phyloP scores from a whole-genome alignment of 1,140 invertebrate genomes.

The Theocolax elegans region DNA sequence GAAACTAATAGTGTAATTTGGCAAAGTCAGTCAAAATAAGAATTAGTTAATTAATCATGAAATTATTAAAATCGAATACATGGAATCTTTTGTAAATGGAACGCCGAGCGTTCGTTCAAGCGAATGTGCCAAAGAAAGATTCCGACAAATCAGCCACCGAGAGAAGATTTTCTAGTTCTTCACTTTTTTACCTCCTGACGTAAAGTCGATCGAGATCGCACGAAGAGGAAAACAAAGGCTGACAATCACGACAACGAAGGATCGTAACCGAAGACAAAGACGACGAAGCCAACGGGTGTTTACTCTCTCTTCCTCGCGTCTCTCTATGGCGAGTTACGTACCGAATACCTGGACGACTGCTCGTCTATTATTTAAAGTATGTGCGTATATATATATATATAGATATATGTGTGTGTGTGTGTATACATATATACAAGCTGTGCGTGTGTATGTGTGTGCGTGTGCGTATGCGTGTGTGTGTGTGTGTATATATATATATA shows the following conservation, averaged over 20 bases:
- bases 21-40: too few species aligned
- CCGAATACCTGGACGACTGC: not conserved
- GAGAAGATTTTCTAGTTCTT: not conserved
- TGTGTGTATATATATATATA: slow-evolving; percentile 28
- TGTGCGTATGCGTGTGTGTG: not conserved
- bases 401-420: slow-evolving; percentile 11
- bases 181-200: slow-evolving; percentile 5
- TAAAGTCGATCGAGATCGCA: not conserved
- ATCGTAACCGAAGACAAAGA: slow-evolving; percentile 15
- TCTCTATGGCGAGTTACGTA: not conserved
- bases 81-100: too few species aligned
- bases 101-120: not conserved
- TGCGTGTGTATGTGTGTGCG: not conserved
- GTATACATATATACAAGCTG: not conserved
- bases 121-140: not conserved
- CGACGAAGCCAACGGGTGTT: slow-evolving; percentile 19
- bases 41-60: too few species aligned
- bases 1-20: too few species aligned
- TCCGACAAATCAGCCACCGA: not conserved
- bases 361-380: not conserved
- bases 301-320: slow-evolving; percentile 1
- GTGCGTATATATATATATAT: slow-evolving; percentile 12
- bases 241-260: slow-evolving; percentile 35
- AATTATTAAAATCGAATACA: too few species aligned
- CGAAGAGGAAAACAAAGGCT: slow-evolving; percentile 19